Base-by-base conservation (phyloP, 1,140 invertebrate genomes). In the Samia ricini region DNA sequence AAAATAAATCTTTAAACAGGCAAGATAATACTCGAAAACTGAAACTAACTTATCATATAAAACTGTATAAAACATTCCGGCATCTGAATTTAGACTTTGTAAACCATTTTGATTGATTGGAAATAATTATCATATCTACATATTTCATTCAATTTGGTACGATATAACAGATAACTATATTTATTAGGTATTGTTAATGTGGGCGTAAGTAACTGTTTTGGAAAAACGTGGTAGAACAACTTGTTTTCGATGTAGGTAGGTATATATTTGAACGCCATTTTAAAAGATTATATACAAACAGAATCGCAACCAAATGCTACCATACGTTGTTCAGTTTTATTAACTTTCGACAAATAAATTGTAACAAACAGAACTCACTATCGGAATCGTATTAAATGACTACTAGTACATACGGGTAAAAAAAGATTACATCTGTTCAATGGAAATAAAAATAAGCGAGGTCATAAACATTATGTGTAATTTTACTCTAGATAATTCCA, bases 401-500 rank as follows among this genome's bases (percentile, higher is more conserved):
- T 12, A 15, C n/a, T 42, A 12, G 33, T 42, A 42, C n/a, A 42
- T 42, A 42, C 33, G 33, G 15, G 33, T 15, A 12, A 42, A 42
- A 42, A 42, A 4, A 42, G 33, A 42, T 0, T 12, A 15, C 12
- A 42, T 42, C 33, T 42, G 33, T 10, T 15, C 33, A 15, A 10
- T 42, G 33, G 33, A 42, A 42, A 5, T 42, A 12, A 42, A 42
- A 42, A 42, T 42, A 42, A 42, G 4, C 51, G 23, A 54, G 51
- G 51, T 24, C 51, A 15, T 22, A 10, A n/a, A 24, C 20, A n/a
- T 54, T 23, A 23, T 1, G 22, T 54, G n/a, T 23, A 54, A 54
- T 54, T 54, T 54, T 54, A 21, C 51, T 54, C 51, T 54, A 54
- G 51, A 24, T 54, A 24, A 54, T 54, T 54, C 51, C 51, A 54